Conservation (phyloP, 1,140 invertebrate species). For the Bombus pyrosoma region DNA sequence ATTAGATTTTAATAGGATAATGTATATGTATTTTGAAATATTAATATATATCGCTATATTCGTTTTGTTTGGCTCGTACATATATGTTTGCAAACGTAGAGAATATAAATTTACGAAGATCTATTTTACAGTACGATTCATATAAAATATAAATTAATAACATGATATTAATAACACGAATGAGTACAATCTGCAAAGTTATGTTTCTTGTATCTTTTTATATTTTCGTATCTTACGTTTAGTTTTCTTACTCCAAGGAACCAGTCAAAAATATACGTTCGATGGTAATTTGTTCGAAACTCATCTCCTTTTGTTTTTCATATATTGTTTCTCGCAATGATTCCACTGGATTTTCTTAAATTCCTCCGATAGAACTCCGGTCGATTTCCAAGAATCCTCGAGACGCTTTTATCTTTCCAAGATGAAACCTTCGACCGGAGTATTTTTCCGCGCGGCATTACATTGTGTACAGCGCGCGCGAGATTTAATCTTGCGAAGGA, state of each 20-base stretch:
- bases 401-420: conserved; percentile 5
- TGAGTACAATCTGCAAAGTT: not conserved
- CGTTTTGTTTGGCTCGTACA: too few relatives aligned
- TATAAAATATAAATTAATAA: not conserved
- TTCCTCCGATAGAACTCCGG: not conserved
- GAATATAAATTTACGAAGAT: not conserved
- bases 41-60: too few relatives aligned
- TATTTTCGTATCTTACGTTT: too few relatives aligned
- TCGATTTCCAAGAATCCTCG: not conserved
- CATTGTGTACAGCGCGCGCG: conserved; percentile 5
- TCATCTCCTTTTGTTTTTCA: not conserved
- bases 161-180: not conserved
- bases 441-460: not conserved
- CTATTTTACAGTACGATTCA: not conserved
- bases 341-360: not conserved
- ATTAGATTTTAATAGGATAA: too few relatives aligned
- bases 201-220: too few relatives aligned
- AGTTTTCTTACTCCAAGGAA: not conserved
- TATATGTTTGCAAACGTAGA: not conserved
- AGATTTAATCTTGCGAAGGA: conserved; percentile 22
- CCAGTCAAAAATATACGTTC: not conserved
- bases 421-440: conserved; percentile 8
- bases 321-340: not conserved
- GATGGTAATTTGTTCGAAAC: too few relatives aligned
- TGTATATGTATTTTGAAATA: too few relatives aligned